These are phyloP conservation scores for Drosophila lowei DNA, from an alignment of 1,140 invertebrate species.

Conservation along the genomic window DNA sequence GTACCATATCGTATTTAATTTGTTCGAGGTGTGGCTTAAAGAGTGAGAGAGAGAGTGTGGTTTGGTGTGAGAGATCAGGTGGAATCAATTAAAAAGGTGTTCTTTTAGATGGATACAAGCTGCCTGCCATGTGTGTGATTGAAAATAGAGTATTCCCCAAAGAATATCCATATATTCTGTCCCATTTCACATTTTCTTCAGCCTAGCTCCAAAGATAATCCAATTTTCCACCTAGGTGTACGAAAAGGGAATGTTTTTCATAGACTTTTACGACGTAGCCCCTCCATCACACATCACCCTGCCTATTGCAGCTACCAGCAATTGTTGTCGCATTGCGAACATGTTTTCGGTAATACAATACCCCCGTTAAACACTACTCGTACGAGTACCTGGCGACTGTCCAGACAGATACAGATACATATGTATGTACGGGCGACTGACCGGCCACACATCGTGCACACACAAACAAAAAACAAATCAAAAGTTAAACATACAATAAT, in stretches of 20 bases:
- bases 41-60: too few species aligned
- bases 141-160: too few species aligned
- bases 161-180: too few species aligned
- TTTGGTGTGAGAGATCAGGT: too few species aligned
- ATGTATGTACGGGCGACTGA: constrained; percentile 15
- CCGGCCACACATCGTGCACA: constrained; percentile 35
- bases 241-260: not conserved
- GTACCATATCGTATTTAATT: constrained; percentile 16
- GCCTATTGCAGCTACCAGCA: constrained; percentile 30
- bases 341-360: constrained; percentile 54
- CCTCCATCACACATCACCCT: constrained; percentile 11
- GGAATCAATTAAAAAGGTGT: too few species aligned
- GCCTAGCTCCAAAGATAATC: too few species aligned
- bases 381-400: constrained; percentile 9
- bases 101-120: too few species aligned
- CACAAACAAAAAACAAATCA: constrained; percentile 41
- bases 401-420: not conserved
- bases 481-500: not conserved
- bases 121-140: too few species aligned
- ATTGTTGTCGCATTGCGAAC: constrained; percentile 40
- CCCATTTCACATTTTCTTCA: too few species aligned
- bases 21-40: constrained; percentile 37
- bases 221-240: too few species aligned
- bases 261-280: constrained; percentile 10
- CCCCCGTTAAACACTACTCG: not conserved